Conservation (phyloP, 1,140 invertebrate species). For the Apis laboriosa region DNA sequence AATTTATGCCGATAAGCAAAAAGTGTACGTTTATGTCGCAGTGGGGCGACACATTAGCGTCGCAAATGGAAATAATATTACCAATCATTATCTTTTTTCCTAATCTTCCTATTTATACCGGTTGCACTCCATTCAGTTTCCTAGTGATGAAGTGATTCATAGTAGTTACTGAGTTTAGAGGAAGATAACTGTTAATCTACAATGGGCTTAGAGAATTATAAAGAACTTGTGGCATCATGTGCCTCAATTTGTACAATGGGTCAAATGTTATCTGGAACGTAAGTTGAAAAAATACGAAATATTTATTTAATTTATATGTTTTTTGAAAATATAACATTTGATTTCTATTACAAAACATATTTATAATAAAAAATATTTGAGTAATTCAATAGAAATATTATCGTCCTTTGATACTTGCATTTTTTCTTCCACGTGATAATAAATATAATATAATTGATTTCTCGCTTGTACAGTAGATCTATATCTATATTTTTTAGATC, state of each 20-base stretch:
- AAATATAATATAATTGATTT: not conserved
- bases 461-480: not conserved
- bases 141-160: not conserved
- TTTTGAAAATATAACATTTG: not conserved
- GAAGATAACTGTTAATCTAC: slow-evolving; percentile 18
- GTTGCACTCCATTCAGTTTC: not conserved
- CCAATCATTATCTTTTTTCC: not conserved
- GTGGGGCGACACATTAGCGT: not conserved
- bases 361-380: not conserved
- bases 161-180: not conserved
- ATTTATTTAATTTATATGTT: not conserved
- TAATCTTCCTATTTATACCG: not conserved
- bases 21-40: not conserved
- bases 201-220: slow-evolving; percentile 78
- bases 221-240: slow-evolving; percentile 75
- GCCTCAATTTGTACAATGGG: slow-evolving; percentile 76
- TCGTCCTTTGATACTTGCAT: not conserved
- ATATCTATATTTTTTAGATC: too few relatives aligned
- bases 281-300: slow-evolving; percentile 60
- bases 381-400: not conserved
- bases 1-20: not conserved
- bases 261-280: slow-evolving; percentile 79
- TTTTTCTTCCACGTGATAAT: not conserved
- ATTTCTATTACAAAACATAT: not conserved
- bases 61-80: not conserved